Base-by-base conservation (phyloP, 2,797 vertebrate genomes). In the Huso huso region DNA sequence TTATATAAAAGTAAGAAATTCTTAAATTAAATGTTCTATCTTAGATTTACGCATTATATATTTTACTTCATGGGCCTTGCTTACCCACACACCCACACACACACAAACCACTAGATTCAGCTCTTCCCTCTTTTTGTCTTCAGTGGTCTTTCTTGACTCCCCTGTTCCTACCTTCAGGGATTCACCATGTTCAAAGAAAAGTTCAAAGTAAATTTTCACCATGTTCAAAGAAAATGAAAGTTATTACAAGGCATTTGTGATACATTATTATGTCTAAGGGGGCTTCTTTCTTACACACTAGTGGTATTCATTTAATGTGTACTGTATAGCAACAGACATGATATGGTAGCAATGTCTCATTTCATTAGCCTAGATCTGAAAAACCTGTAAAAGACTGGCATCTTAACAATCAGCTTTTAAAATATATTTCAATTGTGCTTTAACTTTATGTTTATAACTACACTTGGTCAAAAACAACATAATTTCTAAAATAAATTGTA, bases 181-280 rank as follows among this genome's bases (percentile, higher is more conserved):
- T 76, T 72, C 61, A 49, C 53, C 61, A 65, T 52, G 66, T 67
- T 74, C 67, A 69, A 67, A 70, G 68, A 64, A 67, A 66, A 72
- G 69, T 74, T 78, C 71, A 74, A 72, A 73, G 70, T 67, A 72
- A 71, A 72, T 68, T 48, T 72, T 74, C 70, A 55, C 68, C 49
- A 23, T 64, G 69, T 77, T 80, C 71, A 74, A 74, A 75, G 74
- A 68, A 70, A 69, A 68, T 65, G 68, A 70, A 64, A 69, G 68
- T 71, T 72, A 75, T 69, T 68, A 66, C 62, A 63, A 72, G 64
- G 65, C 67, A 67, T 70, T 70, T 72, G 64, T 57, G 48, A 67
- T 64, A 66, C 68, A 66, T 68, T 69, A 67, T 50, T 64, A 68
- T 73, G 64, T 61, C 60, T 70, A 64, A 52, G 64, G 64, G 61